Base-by-base conservation (phyloP, 2,888 invertebrate genomes). In the Criorhina ranunculi region DNA sequence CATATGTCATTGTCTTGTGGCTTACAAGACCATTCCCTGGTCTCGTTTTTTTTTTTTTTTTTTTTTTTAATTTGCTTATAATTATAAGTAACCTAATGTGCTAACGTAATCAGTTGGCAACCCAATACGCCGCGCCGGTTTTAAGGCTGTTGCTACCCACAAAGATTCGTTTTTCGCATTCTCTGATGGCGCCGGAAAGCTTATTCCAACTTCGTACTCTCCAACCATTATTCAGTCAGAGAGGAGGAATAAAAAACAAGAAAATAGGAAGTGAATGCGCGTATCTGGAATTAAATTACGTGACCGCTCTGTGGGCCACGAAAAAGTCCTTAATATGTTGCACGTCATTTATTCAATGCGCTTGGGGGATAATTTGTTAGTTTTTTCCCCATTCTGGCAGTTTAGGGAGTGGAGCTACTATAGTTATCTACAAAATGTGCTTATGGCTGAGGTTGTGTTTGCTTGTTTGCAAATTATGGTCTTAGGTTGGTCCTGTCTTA, bases 311-410 rank as follows among this genome's bases (percentile, higher is more conserved):
- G 9, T 31, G 53, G n/a, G 53, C 42, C 53, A 37, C 59, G 35
- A 46, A 46, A 59, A 60, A 29, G 37, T 24, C 29, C 29, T 31
- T 59, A 60, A 31, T 51, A 46, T 12, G 24, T 29, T 49, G 37
- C 73, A 53, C 75, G 75, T 64, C 64, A 66, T 64, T n/a, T 55
- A 64, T 75, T 53, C 64, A 64, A 75, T 75, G 75, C 75, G 46
- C 64, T 75, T 24, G 75, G 64, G 75, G 75, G 75, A 64, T 75
- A 64, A 75, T 75, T 75, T 75, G 64, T 55, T 73, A 62, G 42
- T 35, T 64, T 53, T 24, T 4, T 4, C 24, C 24, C 12, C 19
- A 9, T 15, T 51, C 35, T 8, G 33, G 33, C 35, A n/a, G 7
- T 24, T 9, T n/a, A 35, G 35, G 46, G 46, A 24, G 24, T 4